Evolutionary conservation across 2,113 vertebrate species (phyloP).

Genomic region (Phalacrocorax pelagicus): DNA sequence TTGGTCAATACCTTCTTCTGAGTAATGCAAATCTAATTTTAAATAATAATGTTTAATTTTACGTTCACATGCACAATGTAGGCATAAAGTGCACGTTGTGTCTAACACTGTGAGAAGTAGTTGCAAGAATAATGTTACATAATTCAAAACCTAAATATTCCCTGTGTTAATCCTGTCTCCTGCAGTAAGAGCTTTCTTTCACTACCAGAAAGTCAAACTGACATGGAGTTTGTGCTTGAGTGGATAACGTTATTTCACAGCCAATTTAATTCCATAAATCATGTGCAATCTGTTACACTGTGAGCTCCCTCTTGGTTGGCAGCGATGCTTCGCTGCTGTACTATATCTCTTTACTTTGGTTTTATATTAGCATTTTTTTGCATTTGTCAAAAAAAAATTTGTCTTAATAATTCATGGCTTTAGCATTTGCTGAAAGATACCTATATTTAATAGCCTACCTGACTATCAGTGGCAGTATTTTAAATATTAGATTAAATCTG

Average conservation of each 20-base stretch:
- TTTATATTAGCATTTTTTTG: background rate
- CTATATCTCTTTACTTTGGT: background rate
- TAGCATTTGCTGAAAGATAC: background rate
- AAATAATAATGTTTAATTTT: background rate
- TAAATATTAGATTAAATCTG: background rate
- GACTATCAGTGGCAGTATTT: background rate
- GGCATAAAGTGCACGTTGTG: background rate
- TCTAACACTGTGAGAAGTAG: background rate
- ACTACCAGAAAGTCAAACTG: background rate
- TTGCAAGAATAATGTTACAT: background rate
- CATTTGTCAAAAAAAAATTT: constrained; percentile 6
- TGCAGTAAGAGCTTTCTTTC: background rate
- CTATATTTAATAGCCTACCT: background rate
- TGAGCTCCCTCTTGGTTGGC: constrained; percentile 6
- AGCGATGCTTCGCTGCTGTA: background rate
- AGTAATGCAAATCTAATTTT: background rate
- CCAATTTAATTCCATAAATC: constrained; percentile 51
- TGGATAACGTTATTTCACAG: constrained; percentile 59
- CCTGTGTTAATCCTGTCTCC: background rate
- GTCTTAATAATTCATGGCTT: constrained; percentile 1
- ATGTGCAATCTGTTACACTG: constrained; percentile 11
- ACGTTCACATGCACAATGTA: background rate
- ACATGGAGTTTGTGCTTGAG: constrained; percentile 34
- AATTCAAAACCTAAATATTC: background rate
- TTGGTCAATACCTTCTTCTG: background rate